Conservation (phyloP, 2,888 invertebrate genomes). For the Geophilus truncorum region DNA sequence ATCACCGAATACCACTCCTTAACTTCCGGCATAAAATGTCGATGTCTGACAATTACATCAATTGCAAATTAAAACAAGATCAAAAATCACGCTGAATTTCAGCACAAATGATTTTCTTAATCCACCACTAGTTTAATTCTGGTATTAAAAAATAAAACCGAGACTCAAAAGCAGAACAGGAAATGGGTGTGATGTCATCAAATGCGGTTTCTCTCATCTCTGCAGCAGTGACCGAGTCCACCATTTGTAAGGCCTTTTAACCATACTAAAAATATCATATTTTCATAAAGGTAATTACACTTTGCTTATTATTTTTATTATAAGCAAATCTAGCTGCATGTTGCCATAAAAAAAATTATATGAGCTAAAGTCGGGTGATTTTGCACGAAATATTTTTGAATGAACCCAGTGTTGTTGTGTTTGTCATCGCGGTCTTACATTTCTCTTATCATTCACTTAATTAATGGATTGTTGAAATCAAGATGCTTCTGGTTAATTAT, state of each 20-base stretch:
- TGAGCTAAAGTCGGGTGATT: not conserved
- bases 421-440: too few relatives aligned
- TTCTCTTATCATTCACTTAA: too few relatives aligned
- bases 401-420: not conserved
- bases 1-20: too few relatives aligned
- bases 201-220: not conserved
- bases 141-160: too few relatives aligned
- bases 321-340: not conserved
- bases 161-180: not conserved
- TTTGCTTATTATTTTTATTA: not conserved
- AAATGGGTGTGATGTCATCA: not conserved
- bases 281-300: not conserved
- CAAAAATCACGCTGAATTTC: too few relatives aligned
- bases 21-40: too few relatives aligned
- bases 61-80: too few relatives aligned
- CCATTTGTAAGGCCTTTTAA: not conserved
- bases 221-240: not conserved
- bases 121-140: too few relatives aligned
- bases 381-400: not conserved
- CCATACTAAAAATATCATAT: not conserved
- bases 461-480: too few relatives aligned
- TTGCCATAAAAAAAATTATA: not conserved
- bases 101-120: too few relatives aligned
- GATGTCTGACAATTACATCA: too few relatives aligned
- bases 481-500: too few relatives aligned